Evolutionary conservation across 2,888 invertebrate genomes (phyloP), one percentile per base, ranked within the genome.

Genomic region (Drosophila mettleri): DNA sequence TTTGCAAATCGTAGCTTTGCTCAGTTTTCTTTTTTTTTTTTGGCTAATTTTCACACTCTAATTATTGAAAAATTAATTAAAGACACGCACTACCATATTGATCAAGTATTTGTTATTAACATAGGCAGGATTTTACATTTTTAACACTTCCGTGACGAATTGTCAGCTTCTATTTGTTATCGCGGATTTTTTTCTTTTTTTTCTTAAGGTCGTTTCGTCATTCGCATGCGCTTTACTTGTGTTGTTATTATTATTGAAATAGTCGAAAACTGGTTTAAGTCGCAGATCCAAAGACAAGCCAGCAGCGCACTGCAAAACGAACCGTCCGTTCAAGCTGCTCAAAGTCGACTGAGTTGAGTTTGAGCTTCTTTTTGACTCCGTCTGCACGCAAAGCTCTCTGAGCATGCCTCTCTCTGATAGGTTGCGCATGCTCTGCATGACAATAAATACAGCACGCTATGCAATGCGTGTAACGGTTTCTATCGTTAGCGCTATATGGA

Each of bases 191-290:
- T 20, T 20, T 69, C 53, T n/a, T 38, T 70, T 16, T 69, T 66
- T 67, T 63, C 66, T 74, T 86, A 82, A 82, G 83, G 86, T 69
- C 77, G 84, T 84, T 89, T 86, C 69, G 73, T 71, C 81, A 81
- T 77, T 78, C 66, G 73, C 71, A 71, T 74, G 68, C 65, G 85
- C 68, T 71, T 65, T 61, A 64, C 62, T 63, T 68, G 57, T 65
- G 58, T 76, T 65, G 58, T 76, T 78, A 45, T 70, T 78, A 61
- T 65, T 69, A 54, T 64, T 69, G 52, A 58, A 59, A 69, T 65
- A 53, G 64, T 60, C 48, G 29, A 73, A 78, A 86, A 89, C 86
- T 60, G 80, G 86, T 89, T 89, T 78, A 45, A 48, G 64, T 41
- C 70, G 61, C 75, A 74, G 52, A 66, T 75, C 73, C 58, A 33